Conservation (phyloP, 2,797 vertebrate species). For the Dryobates pubescens region DNA sequence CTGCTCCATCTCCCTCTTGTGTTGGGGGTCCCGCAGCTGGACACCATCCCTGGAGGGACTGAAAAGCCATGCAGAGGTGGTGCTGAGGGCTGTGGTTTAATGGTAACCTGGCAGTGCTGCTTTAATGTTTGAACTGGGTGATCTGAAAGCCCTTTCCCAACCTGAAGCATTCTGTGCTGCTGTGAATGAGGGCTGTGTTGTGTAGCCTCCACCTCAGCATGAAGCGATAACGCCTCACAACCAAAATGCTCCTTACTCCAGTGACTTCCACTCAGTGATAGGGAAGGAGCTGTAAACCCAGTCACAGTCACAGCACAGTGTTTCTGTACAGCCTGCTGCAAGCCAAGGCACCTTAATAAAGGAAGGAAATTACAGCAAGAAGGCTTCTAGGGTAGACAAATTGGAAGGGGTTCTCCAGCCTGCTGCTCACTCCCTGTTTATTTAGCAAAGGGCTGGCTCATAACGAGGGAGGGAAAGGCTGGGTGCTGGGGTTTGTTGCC, state of each 20-base stretch:
- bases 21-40: no score
- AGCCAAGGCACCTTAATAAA: background rate
- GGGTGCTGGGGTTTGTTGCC: background rate
- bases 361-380: background rate
- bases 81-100: no score
- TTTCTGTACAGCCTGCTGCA: background rate
- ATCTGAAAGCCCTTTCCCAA: no score
- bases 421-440: background rate
- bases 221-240: accelerated
- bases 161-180: no score
- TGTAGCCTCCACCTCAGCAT: background rate
- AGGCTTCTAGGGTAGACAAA: conserved; percentile 1
- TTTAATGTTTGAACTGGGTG: no score
- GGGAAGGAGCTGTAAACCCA: background rate
- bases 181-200: no score
- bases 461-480: background rate
- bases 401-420: background rate
- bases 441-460: background rate
- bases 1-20: no score
- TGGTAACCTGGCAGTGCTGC: no score
- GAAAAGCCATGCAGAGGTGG: no score
- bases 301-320: background rate
- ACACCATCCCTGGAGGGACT: no score
- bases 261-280: background rate
- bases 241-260: background rate